phyloP scores from a whole-genome alignment of 2,113 vertebrate genomes.

The Lagopus leucura region DNA sequence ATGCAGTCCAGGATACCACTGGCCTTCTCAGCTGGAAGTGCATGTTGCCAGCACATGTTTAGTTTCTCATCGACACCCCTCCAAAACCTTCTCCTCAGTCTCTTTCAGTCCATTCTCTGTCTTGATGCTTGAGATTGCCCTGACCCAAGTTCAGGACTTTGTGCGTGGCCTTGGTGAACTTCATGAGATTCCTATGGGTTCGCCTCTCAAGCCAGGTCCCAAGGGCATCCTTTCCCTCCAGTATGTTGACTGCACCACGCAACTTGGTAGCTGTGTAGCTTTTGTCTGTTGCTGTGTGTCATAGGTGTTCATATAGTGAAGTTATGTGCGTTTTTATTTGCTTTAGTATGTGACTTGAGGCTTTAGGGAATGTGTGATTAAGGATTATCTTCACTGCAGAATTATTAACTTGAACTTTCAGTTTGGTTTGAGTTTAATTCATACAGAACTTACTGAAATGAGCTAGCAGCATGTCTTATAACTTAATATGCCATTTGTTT shows the following conservation, averaged over 20 bases:
- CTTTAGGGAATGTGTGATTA: constrained; percentile 1
- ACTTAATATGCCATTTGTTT: neutral
- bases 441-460: neutral
- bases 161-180: too few relatives aligned
- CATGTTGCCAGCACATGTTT: too few relatives aligned
- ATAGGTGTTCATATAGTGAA: neutral
- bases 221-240: neutral
- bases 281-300: neutral
- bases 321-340: neutral
- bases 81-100: too few relatives aligned
- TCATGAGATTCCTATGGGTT: too few relatives aligned
- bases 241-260: neutral
- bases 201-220: too few relatives aligned
- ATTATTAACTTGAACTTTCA: neutral
- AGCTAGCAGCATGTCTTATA: neutral
- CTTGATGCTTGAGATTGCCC: too few relatives aligned
- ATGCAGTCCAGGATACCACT: too few relatives aligned
- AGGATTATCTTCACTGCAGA: neutral
- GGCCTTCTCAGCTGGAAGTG: too few relatives aligned
- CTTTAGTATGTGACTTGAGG: neutral
- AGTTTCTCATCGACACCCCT: too few relatives aligned
- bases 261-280: neutral
- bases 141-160: too few relatives aligned
- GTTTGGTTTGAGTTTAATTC: neutral
- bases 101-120: too few relatives aligned